Conservation (phyloP, 30 jellyfish, hydroid and myxozoan species). For the Aurelia coerulea region DNA sequence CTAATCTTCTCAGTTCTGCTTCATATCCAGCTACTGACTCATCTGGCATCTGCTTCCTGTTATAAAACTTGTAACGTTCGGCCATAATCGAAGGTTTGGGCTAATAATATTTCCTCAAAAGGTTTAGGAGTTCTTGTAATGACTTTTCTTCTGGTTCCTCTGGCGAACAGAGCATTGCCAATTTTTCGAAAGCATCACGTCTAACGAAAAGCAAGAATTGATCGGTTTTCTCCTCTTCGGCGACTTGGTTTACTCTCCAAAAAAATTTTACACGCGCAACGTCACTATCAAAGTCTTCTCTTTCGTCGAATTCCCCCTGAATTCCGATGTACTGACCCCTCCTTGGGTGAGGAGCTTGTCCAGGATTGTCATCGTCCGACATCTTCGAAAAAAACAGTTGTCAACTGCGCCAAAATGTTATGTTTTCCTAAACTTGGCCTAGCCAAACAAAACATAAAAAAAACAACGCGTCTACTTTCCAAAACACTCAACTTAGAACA, state of each 20-base stretch:
- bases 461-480: too few species aligned
- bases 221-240: background rate
- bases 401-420: too few species aligned
- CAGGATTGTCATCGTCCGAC: slow-evolving; percentile 37
- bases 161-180: slow-evolving; percentile 63
- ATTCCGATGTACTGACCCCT: slow-evolving; percentile 48
- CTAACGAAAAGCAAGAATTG: background rate
- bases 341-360: slow-evolving; percentile 36
- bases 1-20: too few species aligned
- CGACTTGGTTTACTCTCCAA: slow-evolving; percentile 62
- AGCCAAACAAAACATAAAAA: too few species aligned
- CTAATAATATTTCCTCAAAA: too few species aligned
- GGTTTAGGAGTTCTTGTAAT: background rate
- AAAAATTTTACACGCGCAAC: slow-evolving; percentile 57
- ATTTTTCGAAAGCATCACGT: slow-evolving; percentile 62
- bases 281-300: slow-evolving; percentile 47
- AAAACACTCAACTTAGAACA: too few species aligned
- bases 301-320: slow-evolving; percentile 59
- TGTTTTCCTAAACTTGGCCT: too few species aligned
- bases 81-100: slow-evolving; percentile 74
- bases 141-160: slow-evolving; percentile 67
- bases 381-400: background rate
- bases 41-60: too few species aligned
- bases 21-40: too few species aligned
- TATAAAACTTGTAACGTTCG: slow-evolving; percentile 63